Conservation (phyloP, 2,888 invertebrate genomes). For the Calameuta idolon region DNA sequence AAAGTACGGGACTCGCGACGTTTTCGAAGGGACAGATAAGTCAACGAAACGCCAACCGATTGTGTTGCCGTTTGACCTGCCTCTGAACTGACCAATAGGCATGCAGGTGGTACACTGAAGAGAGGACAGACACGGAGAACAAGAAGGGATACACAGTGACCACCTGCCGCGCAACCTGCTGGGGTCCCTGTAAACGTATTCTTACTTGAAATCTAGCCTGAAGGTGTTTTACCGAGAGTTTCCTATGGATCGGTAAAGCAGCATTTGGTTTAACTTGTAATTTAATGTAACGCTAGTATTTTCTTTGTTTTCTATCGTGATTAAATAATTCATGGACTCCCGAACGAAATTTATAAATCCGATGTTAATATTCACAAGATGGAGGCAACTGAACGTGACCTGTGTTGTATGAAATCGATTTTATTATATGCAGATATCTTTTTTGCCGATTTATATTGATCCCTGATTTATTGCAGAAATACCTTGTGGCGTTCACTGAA, state of each 20-base stretch:
- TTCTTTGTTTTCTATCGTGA: not conserved
- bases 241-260: not conserved
- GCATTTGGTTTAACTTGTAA: not conserved
- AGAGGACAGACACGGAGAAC: conserved; percentile 17
- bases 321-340: not conserved
- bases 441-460: not conserved
- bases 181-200: conserved; percentile 27
- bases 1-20: conserved; percentile 19
- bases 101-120: conserved; percentile 41
- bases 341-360: not conserved
- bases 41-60: conserved; percentile 48
- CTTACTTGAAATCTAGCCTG: not conserved
- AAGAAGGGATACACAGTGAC: conserved; percentile 30
- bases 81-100: conserved; percentile 52
- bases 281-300: not conserved
- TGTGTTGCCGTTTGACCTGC: conserved; percentile 57
- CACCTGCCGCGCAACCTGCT: conserved; percentile 56
- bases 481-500: not conserved
- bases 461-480: not conserved
- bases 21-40: conserved; percentile 35
- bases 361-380: not conserved
- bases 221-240: not conserved
- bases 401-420: not conserved
- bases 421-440: not conserved
- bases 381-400: not conserved